Percentiles rank a stretch among this genome's conserved stretches.
phyloP scores from a whole-genome alignment of 2,888 invertebrate species.

The Eudemis profundana region DNA sequence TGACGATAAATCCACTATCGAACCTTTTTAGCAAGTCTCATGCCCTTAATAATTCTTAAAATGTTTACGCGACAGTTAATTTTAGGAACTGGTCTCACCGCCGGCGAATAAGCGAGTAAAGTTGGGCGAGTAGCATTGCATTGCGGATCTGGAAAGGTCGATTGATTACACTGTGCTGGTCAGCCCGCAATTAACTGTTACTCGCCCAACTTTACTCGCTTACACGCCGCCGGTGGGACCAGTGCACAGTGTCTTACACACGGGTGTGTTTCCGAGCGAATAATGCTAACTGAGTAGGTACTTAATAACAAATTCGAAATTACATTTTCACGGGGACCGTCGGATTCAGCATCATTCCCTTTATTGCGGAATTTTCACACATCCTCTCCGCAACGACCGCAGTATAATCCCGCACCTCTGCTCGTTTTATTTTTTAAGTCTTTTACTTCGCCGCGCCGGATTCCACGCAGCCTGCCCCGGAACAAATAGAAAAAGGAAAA shows the following conservation, averaged over 20 bases:
- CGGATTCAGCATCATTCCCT: constrained; percentile 2
- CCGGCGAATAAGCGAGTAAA: too few relatives aligned
- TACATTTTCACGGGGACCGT: constrained; percentile 10
- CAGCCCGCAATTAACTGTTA: too few relatives aligned
- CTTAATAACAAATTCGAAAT: background rate
- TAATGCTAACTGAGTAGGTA: constrained; percentile 6
- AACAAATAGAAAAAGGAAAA: constrained; percentile 6
- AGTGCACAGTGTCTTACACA: too few relatives aligned
- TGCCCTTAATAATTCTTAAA: background rate
- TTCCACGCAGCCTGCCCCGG: background rate
- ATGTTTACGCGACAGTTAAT: background rate
- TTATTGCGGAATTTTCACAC: constrained; percentile 26
- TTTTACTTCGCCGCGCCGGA: background rate
- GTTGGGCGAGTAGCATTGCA: too few relatives aligned
- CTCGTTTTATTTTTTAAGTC: constrained; percentile 25
- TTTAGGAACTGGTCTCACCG: too few relatives aligned
- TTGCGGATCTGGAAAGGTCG: too few relatives aligned
- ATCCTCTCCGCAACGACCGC: constrained; percentile 10
- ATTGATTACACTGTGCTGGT: too few relatives aligned
- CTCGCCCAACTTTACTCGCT: too few relatives aligned
- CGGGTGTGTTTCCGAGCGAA: constrained; percentile 4
- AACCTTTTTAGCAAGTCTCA: background rate
- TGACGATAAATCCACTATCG: too few relatives aligned
- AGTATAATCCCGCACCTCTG: constrained; percentile 9
- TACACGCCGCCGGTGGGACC: too few relatives aligned